Percentiles rank a stretch among this genome's conserved stretches.
These are phyloP conservation scores for Motacilla tschutschensis DNA, from an alignment of 2,113 vertebrate species.

Conservation along the genomic window DNA sequence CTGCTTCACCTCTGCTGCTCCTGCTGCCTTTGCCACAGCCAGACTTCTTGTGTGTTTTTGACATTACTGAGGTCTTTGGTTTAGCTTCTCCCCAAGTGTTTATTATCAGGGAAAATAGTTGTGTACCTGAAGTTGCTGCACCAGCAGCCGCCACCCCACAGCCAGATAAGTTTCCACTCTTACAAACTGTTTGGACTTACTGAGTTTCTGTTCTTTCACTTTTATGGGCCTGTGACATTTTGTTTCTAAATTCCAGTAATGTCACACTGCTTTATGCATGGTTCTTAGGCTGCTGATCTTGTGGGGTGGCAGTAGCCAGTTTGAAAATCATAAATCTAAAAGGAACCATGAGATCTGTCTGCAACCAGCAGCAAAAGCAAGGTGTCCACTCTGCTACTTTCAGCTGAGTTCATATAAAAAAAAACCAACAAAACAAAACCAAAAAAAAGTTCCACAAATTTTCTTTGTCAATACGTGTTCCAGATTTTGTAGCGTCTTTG, in stretches of 20 bases:
- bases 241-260: background rate
- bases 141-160: background rate
- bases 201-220: background rate
- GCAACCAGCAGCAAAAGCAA: background rate
- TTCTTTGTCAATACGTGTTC: background rate
- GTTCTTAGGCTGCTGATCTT: background rate
- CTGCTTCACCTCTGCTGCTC: background rate
- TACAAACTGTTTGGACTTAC: background rate
- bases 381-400: background rate
- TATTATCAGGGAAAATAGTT: background rate
- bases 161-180: background rate
- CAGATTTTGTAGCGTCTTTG: background rate
- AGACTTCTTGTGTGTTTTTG: background rate
- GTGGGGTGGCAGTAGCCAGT: background rate
- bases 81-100: background rate
- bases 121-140: background rate
- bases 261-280: background rate
- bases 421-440: too few relatives aligned
- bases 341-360: background rate
- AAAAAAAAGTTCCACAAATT: accelerated
- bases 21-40: background rate
- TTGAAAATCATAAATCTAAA: background rate
- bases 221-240: background rate
- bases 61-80: background rate
- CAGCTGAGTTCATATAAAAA: background rate